Evolutionary conservation across 2,888 invertebrate species (phyloP).

Genomic region (Poecilobothrus nobilitatus): DNA sequence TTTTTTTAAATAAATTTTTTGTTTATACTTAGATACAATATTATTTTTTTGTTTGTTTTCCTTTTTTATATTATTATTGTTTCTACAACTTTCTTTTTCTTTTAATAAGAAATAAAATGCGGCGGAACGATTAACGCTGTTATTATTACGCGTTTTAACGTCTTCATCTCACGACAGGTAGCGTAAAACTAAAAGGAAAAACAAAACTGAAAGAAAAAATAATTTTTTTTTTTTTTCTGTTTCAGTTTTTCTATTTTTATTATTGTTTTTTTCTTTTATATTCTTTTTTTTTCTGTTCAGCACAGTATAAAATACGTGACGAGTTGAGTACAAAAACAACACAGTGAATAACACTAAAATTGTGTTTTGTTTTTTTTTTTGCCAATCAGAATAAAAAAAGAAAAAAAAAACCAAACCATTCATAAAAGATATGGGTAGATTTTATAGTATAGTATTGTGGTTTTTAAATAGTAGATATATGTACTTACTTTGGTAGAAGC

Average conservation of each 20-base stretch:
- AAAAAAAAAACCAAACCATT: not conserved
- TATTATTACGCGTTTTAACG: not conserved
- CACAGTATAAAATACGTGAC: too few relatives aligned
- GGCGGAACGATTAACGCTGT: not conserved
- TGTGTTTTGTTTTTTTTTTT: not conserved
- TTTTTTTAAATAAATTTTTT: too few relatives aligned
- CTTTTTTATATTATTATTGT: not conserved
- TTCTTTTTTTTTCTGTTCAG: too few relatives aligned
- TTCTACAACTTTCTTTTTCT: not conserved
- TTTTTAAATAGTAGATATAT: too few relatives aligned
- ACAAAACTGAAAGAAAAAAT: not conserved
- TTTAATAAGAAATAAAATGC: not conserved
- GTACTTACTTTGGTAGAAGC: too few relatives aligned
- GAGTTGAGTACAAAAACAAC: too few relatives aligned
- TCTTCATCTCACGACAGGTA: conserved; percentile 6
- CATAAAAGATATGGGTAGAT: too few relatives aligned
- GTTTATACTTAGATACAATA: too few relatives aligned
- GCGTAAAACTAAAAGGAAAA: conserved; percentile 4
- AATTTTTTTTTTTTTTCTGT: not conserved
- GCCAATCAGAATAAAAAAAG: not conserved
- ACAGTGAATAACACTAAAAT: too few relatives aligned
- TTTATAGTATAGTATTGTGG: too few relatives aligned
- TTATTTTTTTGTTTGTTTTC: too few relatives aligned
- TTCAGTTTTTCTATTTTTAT: not conserved
- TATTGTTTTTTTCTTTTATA: not conserved